Base-by-base conservation (phyloP, 2,888 invertebrate genomes). In the Melanotus villosus region DNA sequence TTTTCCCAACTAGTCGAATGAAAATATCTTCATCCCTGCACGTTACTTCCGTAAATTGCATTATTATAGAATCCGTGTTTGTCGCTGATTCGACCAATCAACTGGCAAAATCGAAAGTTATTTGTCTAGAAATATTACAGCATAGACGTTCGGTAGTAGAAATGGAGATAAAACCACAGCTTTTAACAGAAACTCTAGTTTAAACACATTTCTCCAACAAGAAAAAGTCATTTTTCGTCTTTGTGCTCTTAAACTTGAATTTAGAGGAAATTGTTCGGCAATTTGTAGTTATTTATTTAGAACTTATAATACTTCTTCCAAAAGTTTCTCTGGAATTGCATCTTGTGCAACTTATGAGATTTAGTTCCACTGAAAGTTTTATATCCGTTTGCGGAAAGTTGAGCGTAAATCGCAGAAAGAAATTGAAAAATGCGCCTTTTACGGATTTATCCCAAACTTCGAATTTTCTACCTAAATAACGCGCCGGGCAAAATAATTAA, bases 21-120 rank as follows among this genome's bases (percentile, higher is more conserved):
- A 47, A 9, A 2, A 47, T 23, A 7, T 47, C 21, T 47, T 19
- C 18, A 23, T 47, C 10, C 47, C 7, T 41, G 23, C 47, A 23
- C 12, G 47, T 23, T 23, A 23, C 23, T 23, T 47, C 47, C n/a
- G 21, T 47, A 47, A 47, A 47, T 47, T 23, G 21, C 32, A 32
- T 52, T 52, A 32, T 52, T 52, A 52, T 6, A 7, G 12, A 1
- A 4, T 34, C 9, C 52, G 56, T 57, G 56, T 57, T 57, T 21
- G 38, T 18, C 36, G 36, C 19, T 21, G 38, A 57, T 57, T 57
- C 38, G 12, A 38, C 56, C 56, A 57, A 57, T 57, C 52, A 52
- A 4, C 32, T 16, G 16, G 32, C 1, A 32, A 32, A 4, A 52
- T 32, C 52, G 52, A 32, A 30, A 32, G 18, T 14, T 34, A 52